Conservation (phyloP, 2,888 invertebrate genomes). For the Drosophila cognata region DNA sequence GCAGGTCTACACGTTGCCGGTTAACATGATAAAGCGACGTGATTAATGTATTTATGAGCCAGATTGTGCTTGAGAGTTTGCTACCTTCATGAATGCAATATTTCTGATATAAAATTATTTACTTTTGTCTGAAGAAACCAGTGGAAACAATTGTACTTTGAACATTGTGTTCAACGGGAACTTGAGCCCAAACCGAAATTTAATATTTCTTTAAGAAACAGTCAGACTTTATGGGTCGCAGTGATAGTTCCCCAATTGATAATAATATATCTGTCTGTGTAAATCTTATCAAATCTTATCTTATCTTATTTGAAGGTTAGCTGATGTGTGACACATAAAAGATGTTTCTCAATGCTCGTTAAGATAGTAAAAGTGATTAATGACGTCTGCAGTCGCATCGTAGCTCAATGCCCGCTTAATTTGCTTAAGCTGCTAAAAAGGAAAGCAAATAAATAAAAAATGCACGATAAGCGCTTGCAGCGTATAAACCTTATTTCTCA, state of each 20-base stretch:
- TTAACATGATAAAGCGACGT: conserved; percentile 14
- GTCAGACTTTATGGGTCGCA: no score
- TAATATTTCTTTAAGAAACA: background rate
- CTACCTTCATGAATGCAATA: background rate
- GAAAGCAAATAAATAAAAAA: background rate
- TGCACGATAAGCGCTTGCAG: conserved; percentile 17
- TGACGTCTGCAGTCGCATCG: background rate
- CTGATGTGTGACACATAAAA: background rate
- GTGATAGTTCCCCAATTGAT: no score
- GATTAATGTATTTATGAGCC: conserved; percentile 2
- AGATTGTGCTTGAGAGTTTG: background rate
- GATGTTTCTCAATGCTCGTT: background rate
- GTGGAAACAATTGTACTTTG: background rate
- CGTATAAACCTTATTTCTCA: conserved; percentile 44
- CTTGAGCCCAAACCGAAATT: background rate
- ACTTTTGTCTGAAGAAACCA: background rate
- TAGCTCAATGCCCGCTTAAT: conserved; percentile 13
- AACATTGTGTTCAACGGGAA: no score
- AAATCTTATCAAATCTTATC: background rate
- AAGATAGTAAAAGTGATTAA: conserved; percentile 34
- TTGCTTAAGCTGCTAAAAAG: background rate
- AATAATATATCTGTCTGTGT: no score
- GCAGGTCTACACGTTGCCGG: conserved; percentile 39
- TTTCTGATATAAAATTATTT: background rate
- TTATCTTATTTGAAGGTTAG: background rate